These are phyloP conservation scores for Gymnoscopelus microlampas DNA, from an alignment of 2,797 vertebrate species.

Conservation along the genomic window DNA sequence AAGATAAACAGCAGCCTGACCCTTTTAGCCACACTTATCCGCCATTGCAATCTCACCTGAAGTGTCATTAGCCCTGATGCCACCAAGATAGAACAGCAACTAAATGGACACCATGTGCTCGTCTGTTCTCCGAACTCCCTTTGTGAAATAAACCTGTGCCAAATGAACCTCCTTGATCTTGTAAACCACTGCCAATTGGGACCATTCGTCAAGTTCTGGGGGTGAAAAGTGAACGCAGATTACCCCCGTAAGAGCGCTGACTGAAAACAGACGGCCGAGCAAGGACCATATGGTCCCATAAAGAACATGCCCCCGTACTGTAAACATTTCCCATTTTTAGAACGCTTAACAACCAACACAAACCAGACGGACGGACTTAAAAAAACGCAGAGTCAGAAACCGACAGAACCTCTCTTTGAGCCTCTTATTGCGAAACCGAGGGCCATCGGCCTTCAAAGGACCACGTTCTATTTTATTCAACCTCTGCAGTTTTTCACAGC, in stretches of 20 bases:
- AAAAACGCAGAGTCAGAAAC: neutral
- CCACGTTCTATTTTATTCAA: conserved; percentile 19
- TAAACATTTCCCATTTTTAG: conserved; percentile 70
- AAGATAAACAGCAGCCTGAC: neutral
- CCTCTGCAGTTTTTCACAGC: conserved; percentile 13
- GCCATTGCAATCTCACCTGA: neutral
- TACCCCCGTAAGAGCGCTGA: conserved; percentile 55
- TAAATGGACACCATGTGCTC: conserved; percentile 61
- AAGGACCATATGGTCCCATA: conserved; percentile 40
- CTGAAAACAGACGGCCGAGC: conserved; percentile 63
- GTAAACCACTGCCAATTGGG: conserved; percentile 37
- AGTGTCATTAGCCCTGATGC: conserved; percentile 25
- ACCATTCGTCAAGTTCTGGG: conserved; percentile 55
- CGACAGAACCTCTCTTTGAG: neutral
- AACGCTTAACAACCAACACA: conserved; percentile 42
- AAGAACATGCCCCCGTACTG: conserved; percentile 52
- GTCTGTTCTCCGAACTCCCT: conserved; percentile 34
- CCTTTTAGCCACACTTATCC: neutral
- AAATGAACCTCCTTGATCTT: conserved; percentile 30
- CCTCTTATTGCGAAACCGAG: too few relatives aligned
- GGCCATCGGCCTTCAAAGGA: neutral
- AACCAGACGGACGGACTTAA: conserved; percentile 45
- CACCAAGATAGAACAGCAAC: conserved; percentile 14
- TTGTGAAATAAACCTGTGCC: neutral
- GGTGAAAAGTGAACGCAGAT: conserved; percentile 67